These are phyloP conservation scores for Pammene aurita DNA, from an alignment of 2,888 invertebrate species.

Conservation along the genomic window DNA sequence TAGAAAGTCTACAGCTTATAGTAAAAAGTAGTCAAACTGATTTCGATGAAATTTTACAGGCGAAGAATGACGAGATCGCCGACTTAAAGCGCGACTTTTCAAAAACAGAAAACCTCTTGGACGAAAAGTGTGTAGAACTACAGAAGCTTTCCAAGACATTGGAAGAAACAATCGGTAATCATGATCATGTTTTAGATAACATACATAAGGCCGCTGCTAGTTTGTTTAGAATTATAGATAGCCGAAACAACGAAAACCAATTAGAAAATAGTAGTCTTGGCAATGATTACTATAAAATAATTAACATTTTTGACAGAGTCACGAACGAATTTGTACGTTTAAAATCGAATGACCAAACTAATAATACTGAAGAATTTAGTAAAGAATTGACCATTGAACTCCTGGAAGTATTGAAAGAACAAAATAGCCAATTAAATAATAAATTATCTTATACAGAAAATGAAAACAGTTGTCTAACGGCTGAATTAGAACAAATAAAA, in stretches of 20 bases:
- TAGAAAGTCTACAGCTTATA: conserved; percentile 44
- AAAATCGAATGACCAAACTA: conserved; percentile 40
- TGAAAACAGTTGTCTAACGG: conserved; percentile 48
- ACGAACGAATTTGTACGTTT: conserved; percentile 48
- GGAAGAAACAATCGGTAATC: conserved; percentile 44
- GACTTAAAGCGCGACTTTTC: conserved; percentile 43
- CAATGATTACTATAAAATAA: conserved; percentile 52
- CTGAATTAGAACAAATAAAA: conserved; percentile 51
- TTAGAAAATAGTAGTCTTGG: conserved; percentile 41
- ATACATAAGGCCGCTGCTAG: conserved; percentile 51
- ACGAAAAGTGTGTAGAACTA: conserved; percentile 49
- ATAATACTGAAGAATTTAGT: conserved; percentile 43
- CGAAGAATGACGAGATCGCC: conserved; percentile 46
- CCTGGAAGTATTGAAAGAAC: conserved; percentile 52
- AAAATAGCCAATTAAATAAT: conserved; percentile 52
- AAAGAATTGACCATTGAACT: conserved; percentile 50
- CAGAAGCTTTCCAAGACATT: conserved; percentile 42
- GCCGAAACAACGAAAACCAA: conserved; percentile 47
- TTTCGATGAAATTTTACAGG: conserved; percentile 45
- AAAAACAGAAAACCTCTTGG: conserved; percentile 46
- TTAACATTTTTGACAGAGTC: conserved; percentile 57
- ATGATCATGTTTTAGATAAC: conserved; percentile 50
- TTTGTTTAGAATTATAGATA: conserved; percentile 50
- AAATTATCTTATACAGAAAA: conserved; percentile 51
- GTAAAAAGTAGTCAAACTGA: conserved; percentile 47